Evolutionary conservation across 2,888 invertebrate genomes (phyloP).

Genomic region (Lypha dubia): DNA sequence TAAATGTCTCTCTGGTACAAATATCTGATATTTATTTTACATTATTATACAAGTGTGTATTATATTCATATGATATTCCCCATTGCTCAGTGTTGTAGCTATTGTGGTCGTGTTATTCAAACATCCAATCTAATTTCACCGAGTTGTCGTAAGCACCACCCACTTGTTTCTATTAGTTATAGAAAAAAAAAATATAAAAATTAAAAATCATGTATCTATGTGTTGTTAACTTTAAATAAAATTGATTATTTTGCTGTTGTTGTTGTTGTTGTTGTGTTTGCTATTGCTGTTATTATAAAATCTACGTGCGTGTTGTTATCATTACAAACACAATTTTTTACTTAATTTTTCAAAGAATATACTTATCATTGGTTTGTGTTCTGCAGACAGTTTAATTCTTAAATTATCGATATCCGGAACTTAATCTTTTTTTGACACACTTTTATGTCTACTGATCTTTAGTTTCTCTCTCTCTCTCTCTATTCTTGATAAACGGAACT

Average conservation of each 20-base stretch:
- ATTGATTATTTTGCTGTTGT: conserved; percentile 42
- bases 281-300: conserved; percentile 20
- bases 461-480: neutral
- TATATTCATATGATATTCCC: neutral
- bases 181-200: neutral
- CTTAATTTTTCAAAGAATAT: conserved; percentile 38
- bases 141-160: conserved; percentile 65
- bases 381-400: conserved; percentile 2
- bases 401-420: conserved; percentile 39
- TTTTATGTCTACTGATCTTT: conserved; percentile 38
- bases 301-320: conserved; percentile 38
- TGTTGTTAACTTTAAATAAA: conserved; percentile 36
- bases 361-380: neutral
- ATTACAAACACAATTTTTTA: conserved; percentile 50
- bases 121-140: conserved; percentile 68
- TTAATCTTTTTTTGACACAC: conserved; percentile 18
- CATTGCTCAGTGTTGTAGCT: conserved; percentile 31
- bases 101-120: conserved; percentile 42
- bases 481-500: conserved; percentile 24
- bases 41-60: conserved; percentile 1
- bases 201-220: conserved; percentile 17
- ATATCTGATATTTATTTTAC: conserved; percentile 45
- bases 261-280: conserved; percentile 34
- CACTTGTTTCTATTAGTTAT: conserved; percentile 66
- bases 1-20: neutral